Percentiles rank a stretch among this genome's conserved stretches.
phyloP scores from a whole-genome alignment of 2,888 invertebrate species.

The Himalopsyche tibetana region DNA sequence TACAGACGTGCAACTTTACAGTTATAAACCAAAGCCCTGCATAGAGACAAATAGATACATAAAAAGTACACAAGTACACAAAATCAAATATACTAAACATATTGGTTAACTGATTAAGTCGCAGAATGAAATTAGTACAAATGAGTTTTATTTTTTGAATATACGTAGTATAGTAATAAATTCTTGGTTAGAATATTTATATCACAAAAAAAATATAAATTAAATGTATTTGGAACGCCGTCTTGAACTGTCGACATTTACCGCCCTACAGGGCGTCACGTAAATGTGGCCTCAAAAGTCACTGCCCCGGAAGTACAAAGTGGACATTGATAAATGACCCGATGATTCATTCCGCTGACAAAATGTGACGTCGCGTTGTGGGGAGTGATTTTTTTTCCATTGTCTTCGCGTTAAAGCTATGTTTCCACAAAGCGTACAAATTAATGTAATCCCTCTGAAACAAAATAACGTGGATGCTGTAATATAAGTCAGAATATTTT shows the following conservation, averaged over 20 bases:
- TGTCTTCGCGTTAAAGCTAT: constrained; percentile 23
- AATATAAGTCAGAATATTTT: constrained; percentile 4
- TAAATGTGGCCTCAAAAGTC: constrained; percentile 51
- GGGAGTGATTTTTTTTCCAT: constrained; percentile 43
- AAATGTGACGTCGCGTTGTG: constrained; percentile 34
- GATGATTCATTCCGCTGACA: constrained; percentile 54
- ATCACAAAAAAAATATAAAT: too few relatives aligned
- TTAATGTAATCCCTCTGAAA: constrained; percentile 13
- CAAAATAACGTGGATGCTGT: not conserved
- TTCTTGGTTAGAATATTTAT: too few relatives aligned
- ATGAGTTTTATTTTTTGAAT: too few relatives aligned
- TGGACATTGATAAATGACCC: constrained; percentile 60
- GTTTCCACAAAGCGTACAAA: not conserved
- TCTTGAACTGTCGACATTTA: not conserved
- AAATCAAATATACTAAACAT: too few relatives aligned
- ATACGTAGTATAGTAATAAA: too few relatives aligned
- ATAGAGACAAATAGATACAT: too few relatives aligned
- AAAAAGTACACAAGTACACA: too few relatives aligned
- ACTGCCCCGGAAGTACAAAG: constrained; percentile 53
- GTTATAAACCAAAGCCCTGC: too few relatives aligned
- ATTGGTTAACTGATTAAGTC: too few relatives aligned
- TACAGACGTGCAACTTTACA: too few relatives aligned
- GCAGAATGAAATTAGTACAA: too few relatives aligned
- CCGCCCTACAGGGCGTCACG: not conserved
- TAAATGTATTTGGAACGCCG: too few relatives aligned